phyloP scores from a whole-genome alignment of 2,888 invertebrate species.

The Pterobdella sp. region DNA sequence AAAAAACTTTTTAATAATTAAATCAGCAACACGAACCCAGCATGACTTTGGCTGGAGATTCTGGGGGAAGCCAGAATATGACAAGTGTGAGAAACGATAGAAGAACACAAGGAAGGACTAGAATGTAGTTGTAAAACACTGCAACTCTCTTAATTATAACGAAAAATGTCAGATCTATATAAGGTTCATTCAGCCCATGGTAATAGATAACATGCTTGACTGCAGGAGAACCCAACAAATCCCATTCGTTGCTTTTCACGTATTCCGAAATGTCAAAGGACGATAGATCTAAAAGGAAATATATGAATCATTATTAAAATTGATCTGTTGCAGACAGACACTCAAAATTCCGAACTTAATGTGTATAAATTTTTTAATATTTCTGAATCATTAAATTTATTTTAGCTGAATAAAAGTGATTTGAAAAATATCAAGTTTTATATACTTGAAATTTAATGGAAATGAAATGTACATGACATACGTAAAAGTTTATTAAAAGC shows the following conservation, averaged over 20 bases:
- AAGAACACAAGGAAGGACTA: slow-evolving; percentile 51
- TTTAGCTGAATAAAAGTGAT: too few relatives aligned
- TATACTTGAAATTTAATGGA: too few relatives aligned
- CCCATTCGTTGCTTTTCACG: slow-evolving; percentile 50
- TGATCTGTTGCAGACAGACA: background rate
- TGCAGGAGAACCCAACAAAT: slow-evolving; percentile 43
- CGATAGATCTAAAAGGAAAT: slow-evolving; percentile 12
- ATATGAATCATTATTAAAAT: background rate
- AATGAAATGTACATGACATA: too few relatives aligned
- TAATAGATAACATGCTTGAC: slow-evolving; percentile 42
- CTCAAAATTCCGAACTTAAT: too few relatives aligned
- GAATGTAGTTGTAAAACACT: slow-evolving; percentile 50
- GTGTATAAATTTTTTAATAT: too few relatives aligned
- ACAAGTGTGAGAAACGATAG: slow-evolving; percentile 51
- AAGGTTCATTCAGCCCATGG: slow-evolving; percentile 46
- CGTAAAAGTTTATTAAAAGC: too few relatives aligned
- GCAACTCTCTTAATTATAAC: slow-evolving; percentile 41
- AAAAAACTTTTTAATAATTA: too few relatives aligned
- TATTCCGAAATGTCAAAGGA: slow-evolving; percentile 42
- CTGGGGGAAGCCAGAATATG: slow-evolving; percentile 52
- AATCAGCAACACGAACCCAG: slow-evolving; percentile 48
- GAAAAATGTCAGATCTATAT: slow-evolving; percentile 46
- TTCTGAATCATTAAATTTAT: too few relatives aligned
- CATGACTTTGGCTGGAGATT: slow-evolving; percentile 51
- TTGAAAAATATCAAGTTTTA: too few relatives aligned